phyloP scores from a whole-genome alignment of 2,113 vertebrate genomes.

The pig (Sus scrofa) region DNA sequence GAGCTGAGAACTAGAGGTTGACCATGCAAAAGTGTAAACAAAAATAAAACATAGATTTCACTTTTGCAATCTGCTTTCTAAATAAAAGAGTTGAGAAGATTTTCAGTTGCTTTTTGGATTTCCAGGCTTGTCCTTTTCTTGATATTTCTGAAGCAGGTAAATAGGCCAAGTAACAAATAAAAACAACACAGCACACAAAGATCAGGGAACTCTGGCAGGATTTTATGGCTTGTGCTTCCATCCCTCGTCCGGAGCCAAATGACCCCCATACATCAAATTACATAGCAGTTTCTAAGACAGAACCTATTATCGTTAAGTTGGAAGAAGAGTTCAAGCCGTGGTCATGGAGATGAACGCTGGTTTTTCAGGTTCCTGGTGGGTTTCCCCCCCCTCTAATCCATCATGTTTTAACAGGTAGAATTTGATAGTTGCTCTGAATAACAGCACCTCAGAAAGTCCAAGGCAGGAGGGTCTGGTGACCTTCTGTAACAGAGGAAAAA shows the following conservation, averaged over 20 bases:
- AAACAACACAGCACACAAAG: slow-evolving; percentile 73
- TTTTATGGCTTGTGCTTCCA: slow-evolving; percentile 90
- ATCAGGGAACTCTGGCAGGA: slow-evolving; percentile 82
- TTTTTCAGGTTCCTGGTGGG: slow-evolving; percentile 94
- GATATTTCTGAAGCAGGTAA: slow-evolving; percentile 86
- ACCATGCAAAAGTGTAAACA: slow-evolving; percentile 60
- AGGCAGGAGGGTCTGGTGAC: slow-evolving; percentile 56
- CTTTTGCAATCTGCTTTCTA: slow-evolving; percentile 72
- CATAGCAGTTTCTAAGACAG: slow-evolving; percentile 93
- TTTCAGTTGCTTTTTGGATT: slow-evolving; percentile 68
- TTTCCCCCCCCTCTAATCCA: slow-evolving; percentile 87
- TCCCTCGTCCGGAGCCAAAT: slow-evolving; percentile 90
- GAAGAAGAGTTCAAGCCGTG: slow-evolving; percentile 94
- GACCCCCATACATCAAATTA: slow-evolving; percentile 97
- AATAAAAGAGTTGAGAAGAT: slow-evolving; percentile 28
- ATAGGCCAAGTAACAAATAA: slow-evolving; percentile 79
- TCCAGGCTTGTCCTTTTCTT: slow-evolving; percentile 70
- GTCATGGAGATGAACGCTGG: slow-evolving; percentile 94
- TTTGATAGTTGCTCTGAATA: slow-evolving; percentile 88
- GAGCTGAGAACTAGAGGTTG: slow-evolving; percentile 58
- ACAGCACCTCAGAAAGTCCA: slow-evolving; percentile 83
- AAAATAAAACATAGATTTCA: slow-evolving; percentile 64
- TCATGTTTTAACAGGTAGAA: slow-evolving; percentile 93
- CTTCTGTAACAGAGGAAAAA: slow-evolving; percentile 42
- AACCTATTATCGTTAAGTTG: slow-evolving; percentile 96